phyloP scores from a whole-genome alignment of 2,797 vertebrate species.

The Sparidentex hasta region DNA sequence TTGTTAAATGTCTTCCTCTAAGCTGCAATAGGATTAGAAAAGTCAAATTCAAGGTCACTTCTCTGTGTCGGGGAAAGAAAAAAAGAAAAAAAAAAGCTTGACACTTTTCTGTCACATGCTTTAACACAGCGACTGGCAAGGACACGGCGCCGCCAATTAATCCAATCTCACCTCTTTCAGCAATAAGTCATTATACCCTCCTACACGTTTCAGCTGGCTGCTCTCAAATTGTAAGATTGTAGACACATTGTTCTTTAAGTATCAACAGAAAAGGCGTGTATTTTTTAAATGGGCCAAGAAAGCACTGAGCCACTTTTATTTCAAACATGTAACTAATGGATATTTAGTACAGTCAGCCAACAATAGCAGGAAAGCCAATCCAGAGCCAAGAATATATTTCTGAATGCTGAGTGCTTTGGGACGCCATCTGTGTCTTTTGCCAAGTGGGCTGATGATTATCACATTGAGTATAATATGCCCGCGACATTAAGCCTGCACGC shows the following conservation, averaged over 20 bases:
- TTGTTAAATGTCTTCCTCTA: constrained; percentile 45
- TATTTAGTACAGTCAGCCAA: constrained; percentile 63
- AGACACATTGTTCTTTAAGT: constrained; percentile 9
- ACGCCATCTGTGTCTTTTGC: constrained; percentile 66
- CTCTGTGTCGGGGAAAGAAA: constrained; percentile 7
- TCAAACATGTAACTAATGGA: constrained; percentile 70
- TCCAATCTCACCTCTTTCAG: constrained; percentile 32
- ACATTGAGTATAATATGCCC: constrained; percentile 59
- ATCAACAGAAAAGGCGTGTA: constrained; percentile 52
- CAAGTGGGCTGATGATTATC: constrained; percentile 68
- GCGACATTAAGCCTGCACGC: constrained; percentile 55
- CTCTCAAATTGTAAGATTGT: constrained; percentile 24
- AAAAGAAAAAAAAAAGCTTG: constrained; percentile 2
- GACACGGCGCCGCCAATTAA: constrained; percentile 33
- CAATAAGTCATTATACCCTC: constrained; percentile 16
- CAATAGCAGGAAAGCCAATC: constrained; percentile 50
- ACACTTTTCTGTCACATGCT: constrained; percentile 29
- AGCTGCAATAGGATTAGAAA: constrained; percentile 60
- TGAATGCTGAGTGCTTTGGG: constrained; percentile 55
- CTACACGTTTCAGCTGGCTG: constrained; percentile 12
- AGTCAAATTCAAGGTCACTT: constrained; percentile 60
- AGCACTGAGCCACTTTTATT: constrained; percentile 48
- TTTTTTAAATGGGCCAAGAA: constrained; percentile 55
- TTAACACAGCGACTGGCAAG: constrained; percentile 15
- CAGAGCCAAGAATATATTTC: constrained; percentile 52